Conservation (phyloP, 2,888 invertebrate species). For the Brenthis ino region DNA sequence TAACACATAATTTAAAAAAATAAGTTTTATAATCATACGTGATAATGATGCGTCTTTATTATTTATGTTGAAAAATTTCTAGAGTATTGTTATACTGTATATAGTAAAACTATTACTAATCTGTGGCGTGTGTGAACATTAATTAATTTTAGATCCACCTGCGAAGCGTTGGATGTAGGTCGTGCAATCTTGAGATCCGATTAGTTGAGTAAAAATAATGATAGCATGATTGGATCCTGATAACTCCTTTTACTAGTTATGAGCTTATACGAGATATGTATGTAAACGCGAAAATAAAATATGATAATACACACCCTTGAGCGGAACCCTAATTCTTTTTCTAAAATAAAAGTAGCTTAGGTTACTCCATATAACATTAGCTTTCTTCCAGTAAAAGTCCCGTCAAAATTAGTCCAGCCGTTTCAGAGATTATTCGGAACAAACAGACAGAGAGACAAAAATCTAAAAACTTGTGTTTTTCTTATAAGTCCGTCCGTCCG, state of each 20-base stretch:
- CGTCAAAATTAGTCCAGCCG: too few species aligned
- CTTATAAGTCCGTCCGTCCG: too few species aligned
- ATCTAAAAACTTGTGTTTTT: too few species aligned
- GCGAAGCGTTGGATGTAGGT: slow-evolving; percentile 49
- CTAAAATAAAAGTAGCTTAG: too few species aligned
- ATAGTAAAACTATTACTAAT: slow-evolving; percentile 3
- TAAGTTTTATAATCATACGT: not conserved
- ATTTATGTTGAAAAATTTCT: not conserved
- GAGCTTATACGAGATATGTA: not conserved
- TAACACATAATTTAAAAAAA: too few species aligned
- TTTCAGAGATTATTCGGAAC: too few species aligned
- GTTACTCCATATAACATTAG: too few species aligned
- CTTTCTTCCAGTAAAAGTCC: too few species aligned
- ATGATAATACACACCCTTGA: too few species aligned
- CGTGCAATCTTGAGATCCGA: slow-evolving; percentile 53
- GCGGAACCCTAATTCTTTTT: too few species aligned
- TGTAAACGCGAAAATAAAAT: not conserved
- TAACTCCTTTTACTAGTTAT: slow-evolving; percentile 4
- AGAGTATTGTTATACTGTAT: not conserved
- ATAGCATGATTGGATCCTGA: slow-evolving; percentile 41
- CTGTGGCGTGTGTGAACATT: slow-evolving; percentile 41
- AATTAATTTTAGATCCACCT: slow-evolving; percentile 56
- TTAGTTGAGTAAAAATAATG: slow-evolving; percentile 60
- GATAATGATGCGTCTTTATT: not conserved
- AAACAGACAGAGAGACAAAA: too few species aligned